phyloP scores from a whole-genome alignment of 1,140 invertebrate genomes.

The Meteorus sp. region DNA sequence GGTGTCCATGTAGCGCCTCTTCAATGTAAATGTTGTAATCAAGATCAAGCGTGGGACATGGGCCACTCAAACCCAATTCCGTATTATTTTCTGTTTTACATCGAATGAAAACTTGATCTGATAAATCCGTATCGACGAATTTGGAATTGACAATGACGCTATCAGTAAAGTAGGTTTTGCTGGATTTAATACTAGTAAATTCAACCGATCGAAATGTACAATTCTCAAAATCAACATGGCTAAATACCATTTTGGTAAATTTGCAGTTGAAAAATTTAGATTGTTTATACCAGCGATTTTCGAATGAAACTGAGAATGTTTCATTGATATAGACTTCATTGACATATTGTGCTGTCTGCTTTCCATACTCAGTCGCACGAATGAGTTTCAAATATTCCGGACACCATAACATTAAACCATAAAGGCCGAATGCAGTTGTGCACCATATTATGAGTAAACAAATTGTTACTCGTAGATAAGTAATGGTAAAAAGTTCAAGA shows the following conservation, averaged over 20 bases:
- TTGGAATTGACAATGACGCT: slow-evolving; percentile 56
- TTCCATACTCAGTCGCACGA: slow-evolving; percentile 52
- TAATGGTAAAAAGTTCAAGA: slow-evolving; percentile 59
- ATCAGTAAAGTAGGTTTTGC: slow-evolving; percentile 60
- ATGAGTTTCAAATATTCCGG: slow-evolving; percentile 53
- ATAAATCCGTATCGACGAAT: slow-evolving; percentile 61
- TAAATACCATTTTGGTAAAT: slow-evolving; percentile 60
- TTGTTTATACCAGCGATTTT: slow-evolving; percentile 57
- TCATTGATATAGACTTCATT: slow-evolving; percentile 35
- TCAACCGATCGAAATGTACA: slow-evolving; percentile 59
- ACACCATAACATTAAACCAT: slow-evolving; percentile 52
- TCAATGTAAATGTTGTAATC: slow-evolving; percentile 55
- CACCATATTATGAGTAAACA: slow-evolving; percentile 49
- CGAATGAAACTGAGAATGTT: slow-evolving; percentile 53
- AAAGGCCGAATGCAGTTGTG: slow-evolving; percentile 48
- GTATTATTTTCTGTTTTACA: slow-evolving; percentile 59
- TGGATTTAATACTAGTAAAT: slow-evolving; percentile 60
- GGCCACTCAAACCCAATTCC: slow-evolving; percentile 44
- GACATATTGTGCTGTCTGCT: slow-evolving; percentile 38
- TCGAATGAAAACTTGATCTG: slow-evolving; percentile 54
- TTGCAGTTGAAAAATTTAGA: slow-evolving; percentile 48
- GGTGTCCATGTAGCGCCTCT: slow-evolving; percentile 48
- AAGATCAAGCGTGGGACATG: slow-evolving; percentile 50
- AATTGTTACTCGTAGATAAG: slow-evolving; percentile 57
- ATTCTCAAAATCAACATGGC: slow-evolving; percentile 61